Conservation (phyloP, 2,113 vertebrate species). For the Picathartes gymnocephalus region DNA sequence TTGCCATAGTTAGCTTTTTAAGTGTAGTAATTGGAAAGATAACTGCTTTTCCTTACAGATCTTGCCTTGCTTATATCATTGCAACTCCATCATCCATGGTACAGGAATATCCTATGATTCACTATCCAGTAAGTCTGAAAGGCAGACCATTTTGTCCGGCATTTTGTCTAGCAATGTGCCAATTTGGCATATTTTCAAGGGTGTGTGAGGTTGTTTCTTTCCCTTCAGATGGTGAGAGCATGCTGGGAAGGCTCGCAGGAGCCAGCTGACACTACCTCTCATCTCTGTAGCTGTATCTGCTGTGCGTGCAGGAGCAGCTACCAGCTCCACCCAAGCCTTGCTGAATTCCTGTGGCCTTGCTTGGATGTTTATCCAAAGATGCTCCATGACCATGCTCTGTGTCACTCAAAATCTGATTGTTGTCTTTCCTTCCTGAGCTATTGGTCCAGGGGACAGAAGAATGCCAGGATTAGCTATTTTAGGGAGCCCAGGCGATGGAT, state of each 20-base stretch:
- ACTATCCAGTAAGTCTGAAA: not conserved
- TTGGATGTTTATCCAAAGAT: not conserved
- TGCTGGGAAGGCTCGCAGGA: rapidly evolving
- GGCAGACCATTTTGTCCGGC: not conserved
- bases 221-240: not conserved
- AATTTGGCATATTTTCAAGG: not conserved
- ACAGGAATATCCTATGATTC: not conserved
- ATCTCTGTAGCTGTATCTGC: not conserved
- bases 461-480: not conserved
- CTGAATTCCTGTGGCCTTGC: not conserved
- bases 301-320: not conserved
- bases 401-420: not conserved
- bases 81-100: not conserved
- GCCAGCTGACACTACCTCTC: not conserved
- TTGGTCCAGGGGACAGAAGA: not conserved
- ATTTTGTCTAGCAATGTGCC: not conserved
- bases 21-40: not conserved
- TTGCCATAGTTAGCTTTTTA: not conserved
- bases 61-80: not conserved
- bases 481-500: not conserved
- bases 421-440: not conserved
- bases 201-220: not conserved
- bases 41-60: not conserved
- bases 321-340: not conserved
- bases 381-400: not conserved